phyloP scores from a whole-genome alignment of 1,140 invertebrate genomes.

The Panagrolaimus sp. region DNA sequence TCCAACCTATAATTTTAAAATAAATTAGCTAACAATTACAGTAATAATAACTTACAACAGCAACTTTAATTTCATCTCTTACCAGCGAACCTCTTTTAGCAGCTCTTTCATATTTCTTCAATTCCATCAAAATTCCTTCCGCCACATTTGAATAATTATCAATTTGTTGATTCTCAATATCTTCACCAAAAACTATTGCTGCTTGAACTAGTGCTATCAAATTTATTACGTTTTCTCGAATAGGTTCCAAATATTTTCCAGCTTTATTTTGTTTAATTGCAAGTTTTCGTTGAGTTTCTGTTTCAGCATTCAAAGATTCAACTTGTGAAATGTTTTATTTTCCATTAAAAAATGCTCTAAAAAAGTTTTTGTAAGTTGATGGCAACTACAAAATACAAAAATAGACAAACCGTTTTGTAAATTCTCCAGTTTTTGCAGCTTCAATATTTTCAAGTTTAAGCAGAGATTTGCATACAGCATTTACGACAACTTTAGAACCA shows the following conservation, averaged over 20 bases:
- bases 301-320: constrained; percentile 81
- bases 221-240: constrained; percentile 31
- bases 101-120: constrained; percentile 31
- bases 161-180: constrained; percentile 28
- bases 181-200: constrained; percentile 50
- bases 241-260: constrained; percentile 62
- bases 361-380: neutral
- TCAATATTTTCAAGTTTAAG: constrained; percentile 64
- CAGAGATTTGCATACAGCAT: constrained; percentile 68
- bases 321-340: constrained; percentile 82
- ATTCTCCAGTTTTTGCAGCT: constrained; percentile 71
- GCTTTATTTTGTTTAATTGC: constrained; percentile 74
- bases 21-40: too few relatives aligned
- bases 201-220: constrained; percentile 44
- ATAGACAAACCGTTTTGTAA: constrained; percentile 62
- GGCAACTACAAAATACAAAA: too few relatives aligned
- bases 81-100: constrained; percentile 72
- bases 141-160: constrained; percentile 33
- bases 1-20: constrained; percentile 66
- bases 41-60: too few relatives aligned
- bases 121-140: constrained; percentile 21
- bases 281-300: constrained; percentile 75
- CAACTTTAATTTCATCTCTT: constrained; percentile 66
- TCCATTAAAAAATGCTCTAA: constrained; percentile 73
- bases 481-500: constrained; percentile 73